A percentile compares a stretch with the other conserved stretches of the same genome.
These are phyloP conservation scores for Lithophane leautieri DNA, from an alignment of 2,888 invertebrate genomes.

Conservation along the genomic window DNA sequence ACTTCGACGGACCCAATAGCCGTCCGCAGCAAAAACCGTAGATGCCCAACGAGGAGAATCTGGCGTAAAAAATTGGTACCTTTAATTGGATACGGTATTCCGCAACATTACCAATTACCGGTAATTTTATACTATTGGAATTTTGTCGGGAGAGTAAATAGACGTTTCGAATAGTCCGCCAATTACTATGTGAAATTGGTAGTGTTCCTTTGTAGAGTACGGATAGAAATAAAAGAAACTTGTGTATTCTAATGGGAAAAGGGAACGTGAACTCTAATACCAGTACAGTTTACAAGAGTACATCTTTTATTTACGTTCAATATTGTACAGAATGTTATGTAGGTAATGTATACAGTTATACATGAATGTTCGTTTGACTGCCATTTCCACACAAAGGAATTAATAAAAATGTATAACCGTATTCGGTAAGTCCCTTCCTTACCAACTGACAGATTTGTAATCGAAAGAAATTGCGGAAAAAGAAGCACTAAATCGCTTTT, in stretches of 20 bases:
- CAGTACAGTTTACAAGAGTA: neutral
- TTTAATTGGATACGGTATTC: constrained; percentile 85
- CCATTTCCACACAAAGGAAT: constrained; percentile 50
- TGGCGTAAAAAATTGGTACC: constrained; percentile 75
- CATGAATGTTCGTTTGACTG: constrained; percentile 3
- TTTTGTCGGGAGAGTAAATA: constrained; percentile 52
- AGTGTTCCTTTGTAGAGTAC: constrained; percentile 23
- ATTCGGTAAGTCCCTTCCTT: constrained; percentile 25
- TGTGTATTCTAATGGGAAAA: constrained; percentile 2
- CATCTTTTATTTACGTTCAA: constrained; percentile 5
- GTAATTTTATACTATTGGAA: constrained; percentile 63
- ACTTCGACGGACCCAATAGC: constrained; percentile 82
- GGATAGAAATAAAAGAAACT: constrained; percentile 11
- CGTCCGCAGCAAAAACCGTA: constrained; percentile 82
- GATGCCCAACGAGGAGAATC: constrained; percentile 78
- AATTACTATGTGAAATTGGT: constrained; percentile 49
- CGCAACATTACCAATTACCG: constrained; percentile 70
- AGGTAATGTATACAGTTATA: neutral
- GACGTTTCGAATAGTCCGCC: constrained; percentile 44
- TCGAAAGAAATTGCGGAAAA: constrained; percentile 59
- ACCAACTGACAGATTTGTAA: constrained; percentile 50
- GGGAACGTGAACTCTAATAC: neutral
- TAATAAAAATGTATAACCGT: constrained; percentile 40
- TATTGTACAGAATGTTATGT: neutral
- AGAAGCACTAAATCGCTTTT: constrained; percentile 55